These are phyloP conservation scores for Eilema caniola DNA, from an alignment of 2,888 invertebrate genomes.

Conservation along the genomic window DNA sequence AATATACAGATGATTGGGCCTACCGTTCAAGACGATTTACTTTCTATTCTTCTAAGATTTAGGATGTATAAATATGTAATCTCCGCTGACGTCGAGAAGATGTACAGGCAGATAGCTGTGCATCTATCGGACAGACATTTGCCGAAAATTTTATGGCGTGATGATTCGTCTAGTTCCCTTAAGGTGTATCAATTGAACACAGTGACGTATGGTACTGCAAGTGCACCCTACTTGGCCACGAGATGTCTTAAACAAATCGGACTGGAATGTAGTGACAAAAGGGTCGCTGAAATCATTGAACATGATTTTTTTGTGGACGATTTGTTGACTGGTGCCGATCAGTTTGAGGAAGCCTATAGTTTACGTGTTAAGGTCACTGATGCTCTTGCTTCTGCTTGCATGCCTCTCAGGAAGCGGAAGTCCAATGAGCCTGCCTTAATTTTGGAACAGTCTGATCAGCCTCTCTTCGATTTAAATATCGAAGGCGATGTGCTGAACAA, in stretches of 20 bases:
- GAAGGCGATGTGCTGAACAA: too few species aligned
- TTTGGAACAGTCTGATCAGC: too few species aligned
- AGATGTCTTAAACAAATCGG: too few species aligned
- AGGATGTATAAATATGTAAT: background rate
- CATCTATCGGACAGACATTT: background rate
- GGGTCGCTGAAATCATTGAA: too few species aligned
- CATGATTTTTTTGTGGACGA: background rate
- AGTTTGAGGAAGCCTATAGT: slow-evolving; percentile 1
- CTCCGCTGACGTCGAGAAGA: background rate
- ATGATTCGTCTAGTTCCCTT: background rate
- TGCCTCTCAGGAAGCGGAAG: too few species aligned
- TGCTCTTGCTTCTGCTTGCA: background rate
- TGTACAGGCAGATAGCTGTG: background rate
- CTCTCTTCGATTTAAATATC: too few species aligned
- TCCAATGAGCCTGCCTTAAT: too few species aligned
- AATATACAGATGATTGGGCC: too few species aligned
- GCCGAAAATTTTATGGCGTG: background rate
- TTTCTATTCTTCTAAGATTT: too few species aligned
- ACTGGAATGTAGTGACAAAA: too few species aligned
- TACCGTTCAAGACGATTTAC: too few species aligned
- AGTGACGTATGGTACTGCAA: background rate
- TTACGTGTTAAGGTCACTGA: background rate
- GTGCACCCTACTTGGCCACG: background rate
- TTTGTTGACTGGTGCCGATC: background rate
- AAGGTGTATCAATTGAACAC: background rate